Base-by-base conservation (phyloP, 2,797 vertebrate species). In the Gobio occitaniae region DNA sequence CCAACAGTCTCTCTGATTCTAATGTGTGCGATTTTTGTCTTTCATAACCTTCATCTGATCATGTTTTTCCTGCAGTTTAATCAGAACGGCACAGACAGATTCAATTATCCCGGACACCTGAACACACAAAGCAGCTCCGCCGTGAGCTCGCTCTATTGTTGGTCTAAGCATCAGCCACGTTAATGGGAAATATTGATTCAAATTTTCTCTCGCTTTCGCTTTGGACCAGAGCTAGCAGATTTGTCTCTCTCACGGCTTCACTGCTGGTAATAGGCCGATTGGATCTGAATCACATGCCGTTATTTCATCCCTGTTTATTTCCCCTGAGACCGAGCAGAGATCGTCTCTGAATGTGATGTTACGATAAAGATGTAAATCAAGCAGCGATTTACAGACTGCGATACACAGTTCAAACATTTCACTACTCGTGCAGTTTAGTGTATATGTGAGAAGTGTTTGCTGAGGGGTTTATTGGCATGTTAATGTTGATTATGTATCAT, bases 111-210 rank as follows among this genome's bases (percentile, higher is more conserved):
- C 87, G 71, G 91, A 92, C 93, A 94, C 93, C 94, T 95, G 93
- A 94, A 93, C 92, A 94, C 93, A 95, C 94, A 95, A 93, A 92
- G 91, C 85, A 87, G 90, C 92, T 92, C 92, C 89, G 83, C 87
- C 25, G 19, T 44, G 92, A 88, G 76, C 80, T 8, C 13, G 25
- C 74, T 69, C 90, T 92, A 91, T 94, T 95, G 93, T 95, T 94
- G 91, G 90, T 93, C 90, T 91, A 92, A 91, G 93, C 92, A 92
- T 93, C 90, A 90, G 90, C 84, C 89, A 93, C 90, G 92, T 90
- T 93, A 93, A 94, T 93, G 93, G 91, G 92, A 94, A 93, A 92
- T 93, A 94, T 93, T 93, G 94, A 94, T 95, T 95, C 87, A 92
- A 92, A 93, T 91, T 90, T 93, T 88, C 89, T 90, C 48, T 88